Evolutionary conservation across 1,140 invertebrate species (phyloP).

Genomic region (Pseudomyrmex gracilis): DNA sequence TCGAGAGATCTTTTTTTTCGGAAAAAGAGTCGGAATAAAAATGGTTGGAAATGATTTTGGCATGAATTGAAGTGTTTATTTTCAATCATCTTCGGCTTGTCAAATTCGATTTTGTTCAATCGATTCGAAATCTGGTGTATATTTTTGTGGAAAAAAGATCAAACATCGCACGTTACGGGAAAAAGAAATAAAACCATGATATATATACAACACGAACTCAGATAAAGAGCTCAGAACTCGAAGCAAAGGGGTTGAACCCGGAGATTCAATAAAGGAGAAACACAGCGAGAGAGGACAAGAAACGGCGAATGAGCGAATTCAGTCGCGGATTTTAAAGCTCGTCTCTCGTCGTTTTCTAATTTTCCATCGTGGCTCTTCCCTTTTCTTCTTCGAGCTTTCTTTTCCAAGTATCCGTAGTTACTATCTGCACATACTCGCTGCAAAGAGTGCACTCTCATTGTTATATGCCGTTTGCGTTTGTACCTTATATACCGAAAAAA

Average conservation of each 20-base stretch:
- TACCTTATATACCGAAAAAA: constrained; percentile 16
- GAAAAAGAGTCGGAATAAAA: background rate
- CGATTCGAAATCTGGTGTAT: background rate
- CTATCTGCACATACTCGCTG: background rate
- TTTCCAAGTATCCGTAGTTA: constrained; percentile 6
- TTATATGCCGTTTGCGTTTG: background rate
- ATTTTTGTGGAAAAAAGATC: background rate
- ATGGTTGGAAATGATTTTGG: background rate
- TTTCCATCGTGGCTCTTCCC: constrained; percentile 32
- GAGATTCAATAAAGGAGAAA: constrained; percentile 31
- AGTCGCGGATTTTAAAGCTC: constrained; percentile 17
- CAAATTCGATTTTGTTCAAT: background rate
- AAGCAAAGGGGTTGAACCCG: constrained; percentile 12
- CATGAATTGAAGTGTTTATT: background rate
- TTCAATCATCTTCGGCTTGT: background rate
- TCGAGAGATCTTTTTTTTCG: background rate
- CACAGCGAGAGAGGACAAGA: background rate
- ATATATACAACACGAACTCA: background rate
- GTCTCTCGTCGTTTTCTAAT: constrained; percentile 49
- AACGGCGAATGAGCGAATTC: background rate
- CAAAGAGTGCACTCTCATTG: constrained; percentile 16
- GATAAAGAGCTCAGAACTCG: constrained; percentile 8
- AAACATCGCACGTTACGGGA: background rate
- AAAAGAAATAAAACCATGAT: constrained; percentile 6
- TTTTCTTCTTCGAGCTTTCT: background rate